These are phyloP conservation scores for Rhinoderma darwinii DNA, from an alignment of 2,113 vertebrate genomes.

Conservation along the genomic window DNA sequence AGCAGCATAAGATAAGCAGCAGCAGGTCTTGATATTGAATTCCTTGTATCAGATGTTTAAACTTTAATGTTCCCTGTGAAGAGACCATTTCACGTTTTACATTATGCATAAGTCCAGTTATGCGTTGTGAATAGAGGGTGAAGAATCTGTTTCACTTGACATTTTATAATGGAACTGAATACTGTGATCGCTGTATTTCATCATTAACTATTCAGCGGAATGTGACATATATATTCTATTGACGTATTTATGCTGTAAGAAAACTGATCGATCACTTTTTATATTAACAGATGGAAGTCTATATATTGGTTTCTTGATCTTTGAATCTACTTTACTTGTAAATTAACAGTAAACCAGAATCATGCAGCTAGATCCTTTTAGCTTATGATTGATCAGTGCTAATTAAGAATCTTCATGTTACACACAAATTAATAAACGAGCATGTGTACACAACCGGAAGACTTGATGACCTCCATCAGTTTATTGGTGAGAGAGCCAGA, in stretches of 20 bases:
- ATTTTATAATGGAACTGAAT: background rate
- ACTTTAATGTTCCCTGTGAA: conserved; percentile 36
- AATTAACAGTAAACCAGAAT: background rate
- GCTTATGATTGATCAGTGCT: no score
- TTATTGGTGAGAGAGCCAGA: no score
- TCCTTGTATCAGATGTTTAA: conserved; percentile 24
- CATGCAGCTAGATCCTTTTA: background rate
- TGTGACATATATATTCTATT: background rate
- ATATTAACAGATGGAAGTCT: background rate
- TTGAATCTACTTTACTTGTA: background rate
- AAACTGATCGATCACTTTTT: background rate
- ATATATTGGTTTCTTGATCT: background rate
- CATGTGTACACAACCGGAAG: no score
- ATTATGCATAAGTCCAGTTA: conserved; percentile 32
- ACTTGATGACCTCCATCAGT: no score
- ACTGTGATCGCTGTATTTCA: background rate
- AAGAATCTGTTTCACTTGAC: conserved; percentile 9
- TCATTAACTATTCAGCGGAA: background rate
- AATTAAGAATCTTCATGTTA: no score
- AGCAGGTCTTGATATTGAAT: conserved; percentile 20
- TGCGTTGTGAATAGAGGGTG: conserved; percentile 3
- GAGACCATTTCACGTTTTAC: conserved; percentile 45
- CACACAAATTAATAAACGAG: no score
- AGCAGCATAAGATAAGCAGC: conserved; percentile 21
- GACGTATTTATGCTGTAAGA: background rate